These are phyloP conservation scores for Aquatica leii DNA, from an alignment of 2,888 invertebrate genomes.

Conservation along the genomic window DNA sequence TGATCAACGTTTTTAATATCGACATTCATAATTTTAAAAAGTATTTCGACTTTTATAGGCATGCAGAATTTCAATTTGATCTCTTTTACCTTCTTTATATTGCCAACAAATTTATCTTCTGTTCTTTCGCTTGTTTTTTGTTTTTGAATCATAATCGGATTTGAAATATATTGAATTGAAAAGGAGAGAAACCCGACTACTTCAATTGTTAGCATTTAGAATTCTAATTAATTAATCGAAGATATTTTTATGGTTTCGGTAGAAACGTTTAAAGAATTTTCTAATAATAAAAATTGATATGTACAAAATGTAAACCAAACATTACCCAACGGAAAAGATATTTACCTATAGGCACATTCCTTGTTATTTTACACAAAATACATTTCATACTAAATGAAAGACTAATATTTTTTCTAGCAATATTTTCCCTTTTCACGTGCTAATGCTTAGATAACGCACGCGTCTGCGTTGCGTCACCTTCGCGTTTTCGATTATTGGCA, in stretches of 20 bases:
- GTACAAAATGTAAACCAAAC: conserved; percentile 32
- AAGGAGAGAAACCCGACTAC: conserved; percentile 22
- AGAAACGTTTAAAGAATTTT: conserved; percentile 19
- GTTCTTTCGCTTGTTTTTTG: conserved; percentile 16
- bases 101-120: not conserved
- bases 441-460: conserved; percentile 41
- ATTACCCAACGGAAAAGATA: conserved; percentile 26
- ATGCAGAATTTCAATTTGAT: conserved; percentile 32
- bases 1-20: conserved; percentile 44
- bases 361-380: conserved; percentile 61
- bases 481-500: conserved; percentile 25
- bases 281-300: conserved; percentile 25
- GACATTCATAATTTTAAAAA: conserved; percentile 43
- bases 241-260: conserved; percentile 26
- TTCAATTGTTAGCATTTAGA: conserved; percentile 15
- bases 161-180: conserved; percentile 19
- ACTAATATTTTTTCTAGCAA: conserved; percentile 60
- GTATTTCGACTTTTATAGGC: conserved; percentile 42
- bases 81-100: conserved; percentile 20
- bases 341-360: conserved; percentile 31
- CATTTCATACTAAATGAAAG: conserved; percentile 60
- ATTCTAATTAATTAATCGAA: conserved; percentile 26
- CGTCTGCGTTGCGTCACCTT: conserved; percentile 31
- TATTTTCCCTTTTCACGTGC: conserved; percentile 43
- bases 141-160: conserved; percentile 27